These are phyloP conservation scores for Clupea harengus DNA, from an alignment of 2,113 vertebrate genomes.

Conservation along the genomic window DNA sequence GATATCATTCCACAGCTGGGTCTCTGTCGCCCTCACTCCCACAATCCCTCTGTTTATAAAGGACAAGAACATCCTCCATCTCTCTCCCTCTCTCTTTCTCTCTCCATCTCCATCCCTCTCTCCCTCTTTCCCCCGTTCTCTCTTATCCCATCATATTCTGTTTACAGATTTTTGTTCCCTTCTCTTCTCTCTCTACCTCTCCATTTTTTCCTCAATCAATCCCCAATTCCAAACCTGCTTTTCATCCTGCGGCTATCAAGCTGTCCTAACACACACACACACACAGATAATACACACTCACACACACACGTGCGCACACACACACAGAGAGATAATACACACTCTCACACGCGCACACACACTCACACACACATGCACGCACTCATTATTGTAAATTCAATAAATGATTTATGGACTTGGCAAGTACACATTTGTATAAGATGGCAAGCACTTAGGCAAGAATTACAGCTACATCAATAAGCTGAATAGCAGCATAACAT, in stretches of 20 bases:
- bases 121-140: not conserved
- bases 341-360: not conserved
- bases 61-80: not conserved
- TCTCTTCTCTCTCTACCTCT: not conserved
- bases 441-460: not conserved
- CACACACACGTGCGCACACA: too few relatives aligned
- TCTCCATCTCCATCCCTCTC: not conserved
- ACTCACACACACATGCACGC: not conserved
- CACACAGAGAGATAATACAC: too few relatives aligned
- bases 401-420: too few relatives aligned
- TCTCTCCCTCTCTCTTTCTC: not conserved
- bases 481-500: too few relatives aligned
- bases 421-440: not conserved
- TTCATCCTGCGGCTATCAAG: too few relatives aligned
- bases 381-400: not conserved
- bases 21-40: constrained; percentile 17
- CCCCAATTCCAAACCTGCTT: too few relatives aligned
- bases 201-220: too few relatives aligned
- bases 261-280: too few relatives aligned
- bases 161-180: not conserved
- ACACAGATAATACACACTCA: too few relatives aligned
- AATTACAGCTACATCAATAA: too few relatives aligned
- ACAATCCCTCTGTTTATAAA: constrained; percentile 30
- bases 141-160: not conserved
- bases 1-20: constrained; percentile 61